phyloP scores from a whole-genome alignment of 2,113 vertebrate species.

The Oreocharis arfaki region DNA sequence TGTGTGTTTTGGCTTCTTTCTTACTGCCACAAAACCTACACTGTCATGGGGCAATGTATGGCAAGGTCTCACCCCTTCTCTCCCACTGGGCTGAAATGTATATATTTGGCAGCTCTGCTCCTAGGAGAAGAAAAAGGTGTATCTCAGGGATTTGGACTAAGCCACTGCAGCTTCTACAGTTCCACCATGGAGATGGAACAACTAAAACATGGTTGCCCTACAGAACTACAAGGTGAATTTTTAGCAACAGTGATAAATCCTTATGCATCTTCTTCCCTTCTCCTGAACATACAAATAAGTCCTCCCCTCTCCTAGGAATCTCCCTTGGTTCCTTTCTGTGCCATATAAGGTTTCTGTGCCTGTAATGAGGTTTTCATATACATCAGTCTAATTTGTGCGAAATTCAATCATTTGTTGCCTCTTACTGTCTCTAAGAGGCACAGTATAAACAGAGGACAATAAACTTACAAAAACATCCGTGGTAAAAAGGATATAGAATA shows the following conservation, averaged over 20 bases:
- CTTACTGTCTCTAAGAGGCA: background rate
- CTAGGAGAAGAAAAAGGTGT: background rate
- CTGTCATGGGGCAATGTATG: background rate
- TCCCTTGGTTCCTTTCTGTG: background rate
- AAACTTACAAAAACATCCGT: background rate
- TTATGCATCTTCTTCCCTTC: background rate
- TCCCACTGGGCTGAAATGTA: background rate
- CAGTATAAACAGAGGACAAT: background rate
- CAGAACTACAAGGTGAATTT: background rate
- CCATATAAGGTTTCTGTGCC: background rate
- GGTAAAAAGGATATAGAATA: background rate
- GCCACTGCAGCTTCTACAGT: background rate
- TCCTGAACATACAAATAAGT: background rate
- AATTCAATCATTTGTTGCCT: background rate
- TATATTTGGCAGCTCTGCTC: background rate
- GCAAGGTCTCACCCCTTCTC: background rate
- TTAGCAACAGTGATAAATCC: background rate
- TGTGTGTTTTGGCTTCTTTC: background rate
- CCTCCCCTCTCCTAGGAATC: background rate
- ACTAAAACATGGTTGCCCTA: background rate
- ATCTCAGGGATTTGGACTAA: background rate
- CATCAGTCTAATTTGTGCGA: background rate
- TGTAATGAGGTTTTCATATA: background rate
- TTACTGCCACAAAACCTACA: background rate
- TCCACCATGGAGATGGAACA: background rate